Conservation (phyloP, 2,888 invertebrate species). For the Aplocera efformata region DNA sequence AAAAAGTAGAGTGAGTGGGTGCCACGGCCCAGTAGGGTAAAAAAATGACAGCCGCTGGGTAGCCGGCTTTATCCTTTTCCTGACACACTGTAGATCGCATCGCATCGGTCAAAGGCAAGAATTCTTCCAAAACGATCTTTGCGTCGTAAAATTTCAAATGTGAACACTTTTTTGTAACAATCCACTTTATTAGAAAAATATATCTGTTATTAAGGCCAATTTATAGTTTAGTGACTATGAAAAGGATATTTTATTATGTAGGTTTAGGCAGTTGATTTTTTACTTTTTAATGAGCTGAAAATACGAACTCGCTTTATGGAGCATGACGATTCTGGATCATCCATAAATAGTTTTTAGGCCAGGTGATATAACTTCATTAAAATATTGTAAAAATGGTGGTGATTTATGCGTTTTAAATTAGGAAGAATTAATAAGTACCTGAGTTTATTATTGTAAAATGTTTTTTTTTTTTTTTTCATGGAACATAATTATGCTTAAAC, state of each 20-base stretch:
- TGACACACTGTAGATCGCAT: constrained; percentile 76
- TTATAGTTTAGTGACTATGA: constrained; percentile 67
- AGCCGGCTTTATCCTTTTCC: constrained; percentile 68
- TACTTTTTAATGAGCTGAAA: constrained; percentile 45
- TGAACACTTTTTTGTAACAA: constrained; percentile 60
- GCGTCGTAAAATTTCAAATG: constrained; percentile 69
- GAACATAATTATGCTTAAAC: too few relatives aligned
- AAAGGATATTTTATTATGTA: constrained; percentile 70
- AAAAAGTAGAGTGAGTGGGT: constrained; percentile 32
- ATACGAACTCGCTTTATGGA: constrained; percentile 49
- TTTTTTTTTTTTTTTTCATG: too few relatives aligned
- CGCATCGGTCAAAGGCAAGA: constrained; percentile 53
- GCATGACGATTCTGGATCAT: constrained; percentile 30
- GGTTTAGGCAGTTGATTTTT: constrained; percentile 58
- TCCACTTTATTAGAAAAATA: constrained; percentile 64
- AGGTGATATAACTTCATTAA: constrained; percentile 35
- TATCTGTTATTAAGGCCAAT: constrained; percentile 72
- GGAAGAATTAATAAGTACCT: too few relatives aligned
- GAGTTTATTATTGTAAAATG: too few relatives aligned
- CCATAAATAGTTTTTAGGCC: constrained; percentile 27
- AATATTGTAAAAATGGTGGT: constrained; percentile 19
- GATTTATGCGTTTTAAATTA: constrained; percentile 7
- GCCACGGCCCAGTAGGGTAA: constrained; percentile 38
- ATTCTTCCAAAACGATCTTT: constrained; percentile 59
- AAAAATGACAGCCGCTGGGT: constrained; percentile 66